Percentiles rank a stretch among this genome's conserved stretches.
These are phyloP conservation scores for Abscondita cerata DNA, from an alignment of 2,888 invertebrate genomes.

Conservation along the genomic window DNA sequence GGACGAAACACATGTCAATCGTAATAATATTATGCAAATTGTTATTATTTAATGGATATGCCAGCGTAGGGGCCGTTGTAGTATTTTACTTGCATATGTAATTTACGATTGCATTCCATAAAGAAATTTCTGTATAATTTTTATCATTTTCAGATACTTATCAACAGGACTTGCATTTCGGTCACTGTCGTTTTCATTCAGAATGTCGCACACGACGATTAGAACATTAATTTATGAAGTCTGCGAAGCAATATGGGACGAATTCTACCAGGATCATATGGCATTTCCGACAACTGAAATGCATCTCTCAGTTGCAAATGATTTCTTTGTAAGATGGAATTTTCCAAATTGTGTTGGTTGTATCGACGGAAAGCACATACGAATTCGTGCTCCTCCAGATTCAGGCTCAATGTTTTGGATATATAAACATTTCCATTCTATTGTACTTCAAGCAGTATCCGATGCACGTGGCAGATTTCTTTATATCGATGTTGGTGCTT, in stretches of 20 bases:
- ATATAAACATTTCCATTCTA: conserved; percentile 6
- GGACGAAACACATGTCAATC: too few relatives aligned
- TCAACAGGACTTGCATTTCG: background rate
- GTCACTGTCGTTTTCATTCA: conserved; percentile 1
- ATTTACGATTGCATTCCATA: too few relatives aligned
- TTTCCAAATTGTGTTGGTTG: conserved; percentile 5
- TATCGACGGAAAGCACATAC: too few relatives aligned
- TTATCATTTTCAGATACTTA: background rate
- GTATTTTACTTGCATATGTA: too few relatives aligned
- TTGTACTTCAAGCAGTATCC: conserved; percentile 10
- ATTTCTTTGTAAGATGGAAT: conserved; percentile 8
- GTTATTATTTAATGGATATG: too few relatives aligned
- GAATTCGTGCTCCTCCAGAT: background rate
- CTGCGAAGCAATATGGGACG: background rate
- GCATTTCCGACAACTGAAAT: conserved; percentile 2
- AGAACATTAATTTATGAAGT: background rate
- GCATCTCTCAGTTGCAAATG: background rate
- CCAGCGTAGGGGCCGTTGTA: too few relatives aligned
- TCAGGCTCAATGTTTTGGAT: conserved; percentile 8
- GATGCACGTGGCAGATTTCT: conserved; percentile 11
- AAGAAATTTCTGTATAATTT: too few relatives aligned
- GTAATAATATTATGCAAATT: too few relatives aligned
- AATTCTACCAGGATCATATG: conserved; percentile 5
- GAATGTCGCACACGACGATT: background rate
- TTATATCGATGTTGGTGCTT: background rate